A percentile compares a stretch with the other conserved stretches of the same genome.
phyloP scores from a whole-genome alignment of 2,888 invertebrate genomes.

The Amphimallon solstitiale region DNA sequence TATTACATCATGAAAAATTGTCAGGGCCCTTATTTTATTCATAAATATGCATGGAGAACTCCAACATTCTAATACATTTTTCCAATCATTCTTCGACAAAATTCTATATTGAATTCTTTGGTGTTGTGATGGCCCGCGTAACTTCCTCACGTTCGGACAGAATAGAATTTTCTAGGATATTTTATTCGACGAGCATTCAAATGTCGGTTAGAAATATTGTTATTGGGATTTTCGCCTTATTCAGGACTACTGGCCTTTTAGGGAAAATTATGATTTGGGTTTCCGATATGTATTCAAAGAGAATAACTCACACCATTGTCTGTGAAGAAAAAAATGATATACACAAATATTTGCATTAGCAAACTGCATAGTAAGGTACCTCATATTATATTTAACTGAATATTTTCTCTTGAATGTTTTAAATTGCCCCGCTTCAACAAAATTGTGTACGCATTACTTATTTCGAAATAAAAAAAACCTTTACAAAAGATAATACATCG shows the following conservation, averaged over 20 bases:
- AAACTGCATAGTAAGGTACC: too few relatives aligned
- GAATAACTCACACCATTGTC: slow-evolving; percentile 3
- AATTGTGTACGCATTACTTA: too few relatives aligned
- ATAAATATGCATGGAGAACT: slow-evolving; percentile 37
- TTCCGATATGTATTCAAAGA: slow-evolving; percentile 43
- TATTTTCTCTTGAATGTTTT: too few relatives aligned
- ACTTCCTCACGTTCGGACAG: slow-evolving; percentile 43
- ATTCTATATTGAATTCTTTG: slow-evolving; percentile 38
- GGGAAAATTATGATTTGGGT: slow-evolving; percentile 48
- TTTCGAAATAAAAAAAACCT: too few relatives aligned
- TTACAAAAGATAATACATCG: too few relatives aligned
- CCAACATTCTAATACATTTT: slow-evolving; percentile 40
- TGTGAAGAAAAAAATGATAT: too few relatives aligned
- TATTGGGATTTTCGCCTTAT: slow-evolving; percentile 51
- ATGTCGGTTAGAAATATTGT: slow-evolving; percentile 54
- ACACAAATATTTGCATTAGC: too few relatives aligned
- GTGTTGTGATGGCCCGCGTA: slow-evolving; percentile 39
- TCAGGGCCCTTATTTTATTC: slow-evolving; percentile 32
- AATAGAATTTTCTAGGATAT: slow-evolving; percentile 46
- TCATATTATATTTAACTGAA: too few relatives aligned
- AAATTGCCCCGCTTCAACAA: too few relatives aligned
- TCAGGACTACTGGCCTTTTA: slow-evolving; percentile 46
- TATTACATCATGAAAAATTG: slow-evolving; percentile 6
- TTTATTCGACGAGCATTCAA: slow-evolving; percentile 49
- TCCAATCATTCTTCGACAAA: slow-evolving; percentile 30